phyloP scores from a whole-genome alignment of 2,888 invertebrate genomes.

The Cremastinae sp. region DNA sequence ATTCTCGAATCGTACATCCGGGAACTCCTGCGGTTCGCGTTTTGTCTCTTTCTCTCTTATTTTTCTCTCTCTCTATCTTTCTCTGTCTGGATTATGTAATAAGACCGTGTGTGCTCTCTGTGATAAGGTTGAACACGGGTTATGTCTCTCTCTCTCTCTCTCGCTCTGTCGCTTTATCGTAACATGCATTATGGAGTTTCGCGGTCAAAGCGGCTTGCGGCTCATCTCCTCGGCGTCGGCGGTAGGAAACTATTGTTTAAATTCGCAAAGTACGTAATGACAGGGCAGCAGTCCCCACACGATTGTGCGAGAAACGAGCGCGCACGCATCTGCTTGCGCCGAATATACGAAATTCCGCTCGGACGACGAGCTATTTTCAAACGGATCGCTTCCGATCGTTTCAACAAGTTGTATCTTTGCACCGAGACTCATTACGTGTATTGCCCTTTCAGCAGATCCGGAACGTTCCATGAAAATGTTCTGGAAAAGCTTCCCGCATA shows the following conservation, averaged over 20 bases:
- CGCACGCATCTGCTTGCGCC: constrained; percentile 4
- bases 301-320: constrained; percentile 34
- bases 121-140: constrained; percentile 30
- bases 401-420: constrained; percentile 16
- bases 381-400: constrained; percentile 69
- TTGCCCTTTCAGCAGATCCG: not conserved
- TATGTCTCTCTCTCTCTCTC: constrained; percentile 16
- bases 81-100: constrained; percentile 49
- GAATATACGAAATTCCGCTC: constrained; percentile 6
- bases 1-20: constrained; percentile 1
- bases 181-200: constrained; percentile 43
- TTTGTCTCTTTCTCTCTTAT: constrained; percentile 34
- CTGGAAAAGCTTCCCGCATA: no score
- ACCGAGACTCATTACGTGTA: not conserved
- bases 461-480: no score
- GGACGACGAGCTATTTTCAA: constrained; percentile 59
- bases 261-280: constrained; percentile 79
- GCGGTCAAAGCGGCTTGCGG: constrained; percentile 48
- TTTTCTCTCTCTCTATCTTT: no score
- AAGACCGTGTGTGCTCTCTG: constrained; percentile 43
- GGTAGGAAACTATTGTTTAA: constrained; percentile 78
- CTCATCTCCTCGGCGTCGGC: constrained; percentile 62
- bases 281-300: constrained; percentile 69
- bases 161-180: constrained; percentile 12
- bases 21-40: constrained; percentile 39